Evolutionary conservation across 2,113 vertebrate genomes (phyloP).

Genomic region (Serilophus lunatus): DNA sequence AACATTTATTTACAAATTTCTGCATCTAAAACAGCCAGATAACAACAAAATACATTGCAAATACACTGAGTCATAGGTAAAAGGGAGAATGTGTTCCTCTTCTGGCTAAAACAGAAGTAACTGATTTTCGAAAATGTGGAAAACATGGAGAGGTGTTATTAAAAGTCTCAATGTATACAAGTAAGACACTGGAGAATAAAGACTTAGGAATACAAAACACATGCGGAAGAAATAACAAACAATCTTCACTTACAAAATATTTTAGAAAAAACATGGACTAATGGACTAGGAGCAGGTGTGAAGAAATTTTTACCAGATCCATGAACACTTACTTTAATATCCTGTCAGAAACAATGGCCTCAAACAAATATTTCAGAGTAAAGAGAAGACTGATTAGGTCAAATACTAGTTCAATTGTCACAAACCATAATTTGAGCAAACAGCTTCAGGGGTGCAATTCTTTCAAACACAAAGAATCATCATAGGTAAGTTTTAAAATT

Average conservation of each 20-base stretch:
- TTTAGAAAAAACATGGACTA: background rate
- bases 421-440: background rate
- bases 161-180: background rate
- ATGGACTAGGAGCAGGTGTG: background rate
- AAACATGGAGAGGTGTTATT: background rate
- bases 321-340: background rate
- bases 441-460: background rate
- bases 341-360: background rate
- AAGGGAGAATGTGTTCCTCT: background rate
- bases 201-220: background rate
- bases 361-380: background rate
- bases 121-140: background rate
- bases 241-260: background rate
- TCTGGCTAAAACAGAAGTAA: background rate
- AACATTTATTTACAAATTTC: constrained; percentile 65
- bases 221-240: background rate
- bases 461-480: background rate
- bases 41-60: constrained; percentile 28
- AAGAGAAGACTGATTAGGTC: background rate
- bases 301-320: background rate
- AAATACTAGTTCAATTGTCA: background rate
- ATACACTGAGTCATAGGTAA: background rate
- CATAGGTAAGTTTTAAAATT: background rate
- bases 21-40: background rate
- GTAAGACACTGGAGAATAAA: background rate